These are phyloP conservation scores for Scolopax rusticola DNA, from an alignment of 2,797 vertebrate genomes.

Conservation along the genomic window DNA sequence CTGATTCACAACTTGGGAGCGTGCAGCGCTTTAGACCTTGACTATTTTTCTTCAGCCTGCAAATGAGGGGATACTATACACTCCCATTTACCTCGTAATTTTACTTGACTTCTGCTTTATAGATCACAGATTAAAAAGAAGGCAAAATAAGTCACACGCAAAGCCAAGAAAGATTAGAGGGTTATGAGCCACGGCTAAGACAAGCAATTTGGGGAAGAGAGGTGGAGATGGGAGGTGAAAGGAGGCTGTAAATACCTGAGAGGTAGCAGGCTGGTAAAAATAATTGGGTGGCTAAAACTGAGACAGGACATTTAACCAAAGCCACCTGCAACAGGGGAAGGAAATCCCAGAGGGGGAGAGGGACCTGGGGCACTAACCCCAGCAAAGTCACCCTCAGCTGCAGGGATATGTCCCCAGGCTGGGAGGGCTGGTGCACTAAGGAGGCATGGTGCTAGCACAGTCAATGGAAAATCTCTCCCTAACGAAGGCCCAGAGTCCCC, in stretches of 20 bases:
- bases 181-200: not conserved
- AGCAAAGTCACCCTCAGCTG: not conserved
- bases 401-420: not conserved
- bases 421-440: not conserved
- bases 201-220: not conserved
- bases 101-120: not conserved
- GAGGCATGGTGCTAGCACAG: not conserved
- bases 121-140: not conserved
- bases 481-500: rapidly evolving
- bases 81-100: not conserved
- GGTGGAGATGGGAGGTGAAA: not conserved
- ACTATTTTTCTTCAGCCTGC: not conserved
- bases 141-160: not conserved
- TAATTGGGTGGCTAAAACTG: not conserved
- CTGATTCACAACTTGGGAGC: not conserved
- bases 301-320: not conserved
- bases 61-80: not conserved
- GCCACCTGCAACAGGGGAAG: not conserved
- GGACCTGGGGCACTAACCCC: not conserved
- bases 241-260: not conserved
- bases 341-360: not conserved
- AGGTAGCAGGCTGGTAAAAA: not conserved
- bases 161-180: not conserved
- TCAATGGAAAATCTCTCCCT: not conserved
- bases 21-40: not conserved